A percentile compares a stretch with the other conserved stretches of the same genome.
Evolutionary conservation across 37 sponge, comb jelly and placozoan species (phyloP).

Genomic region (Spongilla lacustris): DNA sequence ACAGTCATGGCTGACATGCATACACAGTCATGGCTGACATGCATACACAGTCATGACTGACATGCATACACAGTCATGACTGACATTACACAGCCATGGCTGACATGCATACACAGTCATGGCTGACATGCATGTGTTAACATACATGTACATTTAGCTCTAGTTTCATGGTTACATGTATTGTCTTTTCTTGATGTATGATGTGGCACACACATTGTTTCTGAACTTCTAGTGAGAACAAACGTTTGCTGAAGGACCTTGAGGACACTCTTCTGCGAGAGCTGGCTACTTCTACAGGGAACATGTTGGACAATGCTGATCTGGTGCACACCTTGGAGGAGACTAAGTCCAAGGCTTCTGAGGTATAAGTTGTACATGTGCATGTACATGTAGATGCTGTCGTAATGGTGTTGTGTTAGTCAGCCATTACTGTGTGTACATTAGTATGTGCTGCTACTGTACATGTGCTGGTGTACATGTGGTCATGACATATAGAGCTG

Average conservation of each 20-base stretch:
- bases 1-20: too few species aligned
- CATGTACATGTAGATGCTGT: neutral
- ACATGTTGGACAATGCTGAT: conserved; percentile 98
- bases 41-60: too few species aligned
- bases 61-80: too few species aligned
- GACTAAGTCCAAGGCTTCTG: conserved; percentile 96
- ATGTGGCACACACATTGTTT: neutral
- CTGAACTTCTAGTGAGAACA: conserved; percentile 81
- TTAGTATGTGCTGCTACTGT: neutral
- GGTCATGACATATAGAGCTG: neutral
- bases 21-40: too few species aligned
- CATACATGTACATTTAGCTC: too few species aligned
- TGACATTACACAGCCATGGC: too few species aligned
- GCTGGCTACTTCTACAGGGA: conserved; percentile 96
- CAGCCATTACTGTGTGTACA: too few species aligned
- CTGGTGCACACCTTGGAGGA: conserved; percentile 97
- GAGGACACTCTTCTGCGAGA: conserved; percentile 98
- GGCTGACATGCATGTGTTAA: too few species aligned
- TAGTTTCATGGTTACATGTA: too few species aligned
- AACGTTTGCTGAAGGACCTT: conserved; percentile 92
- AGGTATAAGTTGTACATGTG: conserved; percentile 51
- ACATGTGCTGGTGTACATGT: neutral
- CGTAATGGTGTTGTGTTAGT: too few species aligned
- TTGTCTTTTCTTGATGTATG: too few species aligned
- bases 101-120: too few species aligned